These are phyloP conservation scores for Myioborus miniatus DNA, from an alignment of 2,797 vertebrate genomes.

Conservation along the genomic window DNA sequence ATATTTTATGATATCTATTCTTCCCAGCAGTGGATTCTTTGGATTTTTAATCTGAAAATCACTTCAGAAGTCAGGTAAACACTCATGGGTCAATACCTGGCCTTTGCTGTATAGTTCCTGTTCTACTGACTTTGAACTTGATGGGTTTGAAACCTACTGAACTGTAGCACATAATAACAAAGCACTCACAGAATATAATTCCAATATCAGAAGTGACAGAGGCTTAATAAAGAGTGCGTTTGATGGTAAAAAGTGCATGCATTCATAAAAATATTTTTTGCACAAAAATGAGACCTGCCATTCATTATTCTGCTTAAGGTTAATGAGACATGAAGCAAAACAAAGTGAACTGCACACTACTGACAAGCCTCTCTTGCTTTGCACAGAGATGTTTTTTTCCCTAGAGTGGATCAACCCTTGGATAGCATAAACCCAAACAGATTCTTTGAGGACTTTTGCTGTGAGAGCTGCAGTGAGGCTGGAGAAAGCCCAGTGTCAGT, in stretches of 20 bases:
- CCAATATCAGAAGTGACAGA: neutral
- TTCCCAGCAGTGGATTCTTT: neutral
- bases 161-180: neutral
- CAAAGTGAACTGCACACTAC: neutral
- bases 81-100: neutral
- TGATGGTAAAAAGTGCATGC: neutral
- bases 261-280: neutral
- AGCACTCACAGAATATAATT: neutral
- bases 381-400: neutral
- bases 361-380: neutral
- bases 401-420: neutral
- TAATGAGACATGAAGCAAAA: neutral
- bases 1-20: neutral
- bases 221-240: neutral
- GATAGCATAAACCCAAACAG: neutral
- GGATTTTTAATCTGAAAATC: constrained; percentile 10
- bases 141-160: neutral
- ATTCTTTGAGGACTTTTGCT: neutral
- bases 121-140: neutral
- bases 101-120: neutral
- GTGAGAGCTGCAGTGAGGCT: neutral
- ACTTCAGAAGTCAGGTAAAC: neutral
- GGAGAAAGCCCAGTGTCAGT: neutral
- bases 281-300: neutral
- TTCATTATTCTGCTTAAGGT: neutral